These are phyloP conservation scores for Ictalurus furcatus DNA, from an alignment of 2,113 vertebrate genomes.

Conservation along the genomic window DNA sequence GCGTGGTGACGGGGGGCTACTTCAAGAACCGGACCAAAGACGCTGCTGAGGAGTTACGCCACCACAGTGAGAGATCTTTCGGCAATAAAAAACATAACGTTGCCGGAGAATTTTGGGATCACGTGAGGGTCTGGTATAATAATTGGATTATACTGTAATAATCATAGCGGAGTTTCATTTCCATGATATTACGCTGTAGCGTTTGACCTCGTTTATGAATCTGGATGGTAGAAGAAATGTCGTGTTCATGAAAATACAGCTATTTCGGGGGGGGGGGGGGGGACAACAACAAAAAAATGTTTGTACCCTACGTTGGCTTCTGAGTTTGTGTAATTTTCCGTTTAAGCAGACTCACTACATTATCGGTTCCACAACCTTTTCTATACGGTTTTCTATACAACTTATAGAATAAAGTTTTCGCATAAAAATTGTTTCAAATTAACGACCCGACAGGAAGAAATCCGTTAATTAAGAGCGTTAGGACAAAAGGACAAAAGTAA, in stretches of 20 bases:
- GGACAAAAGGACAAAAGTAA: too few relatives aligned
- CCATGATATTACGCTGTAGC: not conserved
- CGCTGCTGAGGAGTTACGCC: slow-evolving; percentile 33
- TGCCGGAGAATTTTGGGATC: not conserved
- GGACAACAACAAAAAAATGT: too few relatives aligned
- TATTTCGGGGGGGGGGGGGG: too few relatives aligned
- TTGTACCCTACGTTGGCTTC: too few relatives aligned
- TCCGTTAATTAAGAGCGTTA: not conserved
- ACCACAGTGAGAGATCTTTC: not conserved
- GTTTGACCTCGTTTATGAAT: not conserved
- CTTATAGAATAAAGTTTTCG: too few relatives aligned
- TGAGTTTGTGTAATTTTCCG: not conserved
- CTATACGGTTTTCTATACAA: not conserved
- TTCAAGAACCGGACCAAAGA: slow-evolving; percentile 41
- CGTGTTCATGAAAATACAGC: not conserved
- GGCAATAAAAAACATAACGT: not conserved
- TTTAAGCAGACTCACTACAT: not conserved
- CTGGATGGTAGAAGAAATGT: not conserved
- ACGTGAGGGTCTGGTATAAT: not conserved
- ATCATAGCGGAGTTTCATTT: not conserved
- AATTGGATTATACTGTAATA: not conserved
- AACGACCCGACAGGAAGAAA: not conserved
- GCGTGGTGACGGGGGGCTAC: slow-evolving; percentile 59
- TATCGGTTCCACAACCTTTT: too few relatives aligned
- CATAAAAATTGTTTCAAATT: not conserved